A percentile compares a stretch with the other conserved stretches of the same genome.
Evolutionary conservation across 2,113 vertebrate genomes (phyloP).

Genomic region (Polyodon spathula): DNA sequence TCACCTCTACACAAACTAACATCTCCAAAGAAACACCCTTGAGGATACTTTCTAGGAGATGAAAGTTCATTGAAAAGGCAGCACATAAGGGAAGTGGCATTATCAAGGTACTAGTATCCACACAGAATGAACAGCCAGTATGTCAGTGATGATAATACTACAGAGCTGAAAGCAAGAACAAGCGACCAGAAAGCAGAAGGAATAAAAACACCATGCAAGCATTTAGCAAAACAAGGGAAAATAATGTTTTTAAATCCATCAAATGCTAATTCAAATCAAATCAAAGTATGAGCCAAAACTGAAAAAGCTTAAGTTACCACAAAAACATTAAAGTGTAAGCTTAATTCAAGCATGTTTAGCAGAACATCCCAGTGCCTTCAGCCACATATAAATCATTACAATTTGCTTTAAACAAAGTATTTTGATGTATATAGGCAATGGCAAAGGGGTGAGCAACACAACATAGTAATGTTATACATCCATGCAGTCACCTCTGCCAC

Average conservation of each 20-base stretch:
- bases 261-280: conserved; percentile 5
- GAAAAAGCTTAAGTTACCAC: too few species aligned
- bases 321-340: too few species aligned
- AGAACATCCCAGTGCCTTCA: too few species aligned
- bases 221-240: conserved; percentile 48
- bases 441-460: conserved; percentile 60
- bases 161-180: conserved; percentile 28
- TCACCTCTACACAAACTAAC: conserved; percentile 53
- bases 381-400: too few species aligned
- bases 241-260: conserved; percentile 30
- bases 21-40: neutral
- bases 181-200: conserved; percentile 52
- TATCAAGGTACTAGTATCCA: conserved; percentile 38
- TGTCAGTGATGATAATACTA: conserved; percentile 16
- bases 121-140: conserved; percentile 24
- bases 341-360: too few species aligned
- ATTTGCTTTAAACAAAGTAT: too few species aligned
- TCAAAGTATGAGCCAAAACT: neutral
- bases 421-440: conserved; percentile 49
- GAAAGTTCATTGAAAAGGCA: conserved; percentile 34
- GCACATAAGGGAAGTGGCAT: conserved; percentile 60
- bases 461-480: conserved; percentile 64
- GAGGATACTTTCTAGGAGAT: neutral
- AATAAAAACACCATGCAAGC: conserved; percentile 29
- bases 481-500: conserved; percentile 85